Conservation (phyloP, 2,888 invertebrate species). For the Arrhopalites spinosus region DNA sequence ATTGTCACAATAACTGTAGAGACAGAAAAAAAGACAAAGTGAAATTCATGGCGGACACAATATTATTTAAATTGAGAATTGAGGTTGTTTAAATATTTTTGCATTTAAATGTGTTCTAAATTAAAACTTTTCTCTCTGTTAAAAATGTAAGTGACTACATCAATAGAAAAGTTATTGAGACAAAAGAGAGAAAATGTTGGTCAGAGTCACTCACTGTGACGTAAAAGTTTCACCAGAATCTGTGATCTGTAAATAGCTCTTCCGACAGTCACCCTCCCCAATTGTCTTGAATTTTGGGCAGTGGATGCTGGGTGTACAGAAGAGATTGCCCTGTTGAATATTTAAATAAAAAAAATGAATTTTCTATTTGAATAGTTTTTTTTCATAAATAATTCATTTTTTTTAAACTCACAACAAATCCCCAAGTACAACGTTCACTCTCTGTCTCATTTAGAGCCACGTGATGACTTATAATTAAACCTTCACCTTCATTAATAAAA, state of each 20-base stretch:
- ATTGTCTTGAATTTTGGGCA: constrained; percentile 44
- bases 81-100: too few relatives aligned
- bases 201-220: constrained; percentile 44
- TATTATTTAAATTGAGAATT: too few relatives aligned
- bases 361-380: constrained; percentile 1
- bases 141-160: neutral
- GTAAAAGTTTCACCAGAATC: constrained; percentile 51
- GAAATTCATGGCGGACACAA: too few relatives aligned
- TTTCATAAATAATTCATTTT: neutral
- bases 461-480: constrained; percentile 49
- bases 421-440: constrained; percentile 47
- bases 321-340: constrained; percentile 46
- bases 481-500: constrained; percentile 52
- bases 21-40: constrained; percentile 1
- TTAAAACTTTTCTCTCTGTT: too few relatives aligned
- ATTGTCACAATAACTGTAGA: constrained; percentile 47
- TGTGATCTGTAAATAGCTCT: constrained; percentile 52
- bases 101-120: too few relatives aligned
- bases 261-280: constrained; percentile 43
- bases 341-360: constrained; percentile 12
- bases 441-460: constrained; percentile 31
- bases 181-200: neutral
- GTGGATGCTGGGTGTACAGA: constrained; percentile 52
- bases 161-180: neutral
- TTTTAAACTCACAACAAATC: constrained; percentile 46